These are phyloP conservation scores for Ormia ochracea DNA, from an alignment of 2,888 invertebrate species.

Conservation along the genomic window DNA sequence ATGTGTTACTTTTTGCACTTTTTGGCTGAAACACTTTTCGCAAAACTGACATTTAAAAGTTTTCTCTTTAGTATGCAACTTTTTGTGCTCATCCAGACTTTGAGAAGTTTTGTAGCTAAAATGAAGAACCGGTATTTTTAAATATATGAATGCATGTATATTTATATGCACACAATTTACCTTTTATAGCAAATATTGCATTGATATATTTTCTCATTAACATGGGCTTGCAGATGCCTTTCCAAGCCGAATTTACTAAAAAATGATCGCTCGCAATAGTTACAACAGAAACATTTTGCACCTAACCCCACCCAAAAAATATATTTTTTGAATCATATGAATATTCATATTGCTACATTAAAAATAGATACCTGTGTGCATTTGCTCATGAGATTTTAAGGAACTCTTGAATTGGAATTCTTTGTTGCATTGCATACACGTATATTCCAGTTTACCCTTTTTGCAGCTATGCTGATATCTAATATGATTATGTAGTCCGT, in stretches of 20 bases:
- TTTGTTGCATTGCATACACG: conserved; percentile 56
- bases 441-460: conserved; percentile 44
- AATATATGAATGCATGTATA: neutral
- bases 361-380: conserved; percentile 67
- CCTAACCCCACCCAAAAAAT: conserved; percentile 57
- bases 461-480: conserved; percentile 61
- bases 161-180: conserved; percentile 27
- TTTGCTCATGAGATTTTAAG: conserved; percentile 65
- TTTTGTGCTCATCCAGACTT: conserved; percentile 76
- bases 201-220: conserved; percentile 74
- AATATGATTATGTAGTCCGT: conserved; percentile 64
- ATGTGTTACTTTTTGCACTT: conserved; percentile 85
- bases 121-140: neutral
- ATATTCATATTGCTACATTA: neutral
- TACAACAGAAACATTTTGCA: conserved; percentile 75
- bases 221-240: conserved; percentile 78
- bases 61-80: conserved; percentile 80
- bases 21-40: conserved; percentile 81
- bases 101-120: conserved; percentile 68
- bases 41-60: conserved; percentile 81
- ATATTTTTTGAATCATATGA: neutral
- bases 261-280: conserved; percentile 78
- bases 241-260: conserved; percentile 77
- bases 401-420: conserved; percentile 45
- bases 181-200: conserved; percentile 77